Evolutionary conservation across 1,140 invertebrate species (phyloP), one percentile per base, ranked within the genome.

Genomic region (Probaryconus sp.): DNA sequence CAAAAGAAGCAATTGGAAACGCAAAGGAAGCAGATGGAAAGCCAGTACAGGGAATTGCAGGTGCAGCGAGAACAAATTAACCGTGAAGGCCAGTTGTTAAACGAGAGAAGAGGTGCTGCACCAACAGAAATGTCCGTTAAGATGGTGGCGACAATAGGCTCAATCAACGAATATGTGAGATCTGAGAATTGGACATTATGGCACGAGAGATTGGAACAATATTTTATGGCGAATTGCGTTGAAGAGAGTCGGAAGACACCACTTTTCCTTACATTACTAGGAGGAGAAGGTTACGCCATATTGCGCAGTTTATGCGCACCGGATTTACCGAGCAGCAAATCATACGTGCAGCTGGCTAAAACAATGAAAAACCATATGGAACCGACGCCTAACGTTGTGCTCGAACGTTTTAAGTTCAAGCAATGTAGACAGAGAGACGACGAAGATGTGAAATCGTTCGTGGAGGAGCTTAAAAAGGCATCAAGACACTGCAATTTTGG

Each of bases 331-430:
- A 68, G 74, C 13, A 21, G 31, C 3, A 79, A 79, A 26, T 74
- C 74, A 0, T 81, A 73, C 30, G 42, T 10, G 0, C 74, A 83
- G 17, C 60, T 82, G 21, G 58, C 71, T 5, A 40, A 20, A 16
- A 60, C 81, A 0, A 74, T 84, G 64, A 65, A 61, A n/a, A 28
- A 78, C 1, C 77, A 83, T 40, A 50, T 83, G 28, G 48, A 84
- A 38, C 84, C 81, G 1, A 51, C 56, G 10, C 64, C 77, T 0
- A 83, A 78, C 6, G 60, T 76, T 5, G 78, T 82, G 21, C 70
- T 79, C 0, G 80, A 84, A 45, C n/a, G 79, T n/a, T 18, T 82
- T 80, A 73, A 79, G 13, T 83, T 85, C 37, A 80, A 80, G 10
- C 68, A 82, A 67, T 68, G 80, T n/a, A 5, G 14, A 1, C 55